Conservation (phyloP, 2,797 vertebrate genomes). For the Anomalospiza imberbis region DNA sequence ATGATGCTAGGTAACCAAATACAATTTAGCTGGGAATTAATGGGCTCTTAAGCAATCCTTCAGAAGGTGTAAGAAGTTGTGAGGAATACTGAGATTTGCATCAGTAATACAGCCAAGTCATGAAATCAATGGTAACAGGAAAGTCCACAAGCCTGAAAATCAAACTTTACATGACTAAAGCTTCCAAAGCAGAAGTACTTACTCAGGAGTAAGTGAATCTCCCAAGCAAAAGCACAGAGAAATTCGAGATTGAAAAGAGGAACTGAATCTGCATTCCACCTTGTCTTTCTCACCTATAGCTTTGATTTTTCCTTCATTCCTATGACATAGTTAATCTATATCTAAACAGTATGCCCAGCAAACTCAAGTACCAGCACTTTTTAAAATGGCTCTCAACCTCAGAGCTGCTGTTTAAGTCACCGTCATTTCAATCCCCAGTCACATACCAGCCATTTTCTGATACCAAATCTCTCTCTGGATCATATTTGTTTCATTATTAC, state of each 20-base stretch:
- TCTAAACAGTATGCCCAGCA: not conserved
- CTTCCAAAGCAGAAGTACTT: not conserved
- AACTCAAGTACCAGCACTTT: not conserved
- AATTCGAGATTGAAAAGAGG: not conserved
- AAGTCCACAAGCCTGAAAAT: not conserved
- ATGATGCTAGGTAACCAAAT: not conserved
- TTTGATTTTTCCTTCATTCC: not conserved
- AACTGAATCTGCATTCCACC: not conserved
- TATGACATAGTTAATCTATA: not conserved
- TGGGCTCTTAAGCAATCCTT: not conserved
- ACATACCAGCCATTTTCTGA: not conserved
- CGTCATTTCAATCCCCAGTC: not conserved
- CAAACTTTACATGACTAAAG: not conserved
- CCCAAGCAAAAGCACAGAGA: not conserved
- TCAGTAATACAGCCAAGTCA: rapidly evolving
- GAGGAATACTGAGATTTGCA: not conserved
- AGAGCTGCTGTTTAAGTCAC: not conserved
- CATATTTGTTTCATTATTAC: not conserved
- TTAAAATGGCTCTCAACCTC: not conserved
- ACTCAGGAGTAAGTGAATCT: not conserved
- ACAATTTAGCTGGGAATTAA: not conserved
- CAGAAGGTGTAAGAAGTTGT: not conserved
- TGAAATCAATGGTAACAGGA: not conserved
- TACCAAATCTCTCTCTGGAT: not conserved
- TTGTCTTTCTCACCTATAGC: not conserved